Evolutionary conservation across 1,140 invertebrate species (phyloP), one percentile per base, ranked within the genome.

Genomic region (Pseudomyrmex gracilis): DNA sequence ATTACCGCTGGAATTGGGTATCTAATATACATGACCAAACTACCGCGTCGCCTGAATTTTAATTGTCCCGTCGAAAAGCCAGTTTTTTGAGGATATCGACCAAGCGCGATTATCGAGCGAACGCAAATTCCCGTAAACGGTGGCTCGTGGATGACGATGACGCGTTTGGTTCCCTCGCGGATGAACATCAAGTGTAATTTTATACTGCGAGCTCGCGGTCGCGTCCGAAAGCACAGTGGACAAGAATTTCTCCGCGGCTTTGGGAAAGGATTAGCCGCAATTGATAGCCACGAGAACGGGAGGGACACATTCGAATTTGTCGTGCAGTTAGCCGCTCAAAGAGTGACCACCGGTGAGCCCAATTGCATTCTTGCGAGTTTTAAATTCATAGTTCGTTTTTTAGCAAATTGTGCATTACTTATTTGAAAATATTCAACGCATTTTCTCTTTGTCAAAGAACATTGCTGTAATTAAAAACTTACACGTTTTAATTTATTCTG

Each of bases 1-100:
- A 94, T 94, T 94, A 94, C 91, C 83, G 90, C 88, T 87, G 90
- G 90, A 93, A 94, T 93, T 94, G 92, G 90, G 88, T 91, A 91
- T 93, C 93, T 92, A 93, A 93, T 93, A 92, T 93, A 93, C 91
- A 93, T 89, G 90, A 91, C 89, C 87, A 90, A 89, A 88, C 88
- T 87, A 84, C 57, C 73, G 60, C 73, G 82, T 89, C 84, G 88
- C 83, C 80, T 82, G 89, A 76, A 73, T 68, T 89, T 87, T 87
- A 89, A 88, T 82, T 83, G 88, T 86, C 87, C 87, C 2, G 74
- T 20, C 60, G 60, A 74, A 63, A 66, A 76, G 45, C 45, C 17
- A 20, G 60, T 22, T 60, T 84, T 64, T 20, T 64, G 51, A 22
- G 51, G 43, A 80, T 80, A 57, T 80, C 68, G 73, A 73, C 7